Evolutionary conservation across 2,113 vertebrate species (phyloP), one percentile per base, ranked within the genome.

Genomic region (Periophthalmodon schlosseri): DNA sequence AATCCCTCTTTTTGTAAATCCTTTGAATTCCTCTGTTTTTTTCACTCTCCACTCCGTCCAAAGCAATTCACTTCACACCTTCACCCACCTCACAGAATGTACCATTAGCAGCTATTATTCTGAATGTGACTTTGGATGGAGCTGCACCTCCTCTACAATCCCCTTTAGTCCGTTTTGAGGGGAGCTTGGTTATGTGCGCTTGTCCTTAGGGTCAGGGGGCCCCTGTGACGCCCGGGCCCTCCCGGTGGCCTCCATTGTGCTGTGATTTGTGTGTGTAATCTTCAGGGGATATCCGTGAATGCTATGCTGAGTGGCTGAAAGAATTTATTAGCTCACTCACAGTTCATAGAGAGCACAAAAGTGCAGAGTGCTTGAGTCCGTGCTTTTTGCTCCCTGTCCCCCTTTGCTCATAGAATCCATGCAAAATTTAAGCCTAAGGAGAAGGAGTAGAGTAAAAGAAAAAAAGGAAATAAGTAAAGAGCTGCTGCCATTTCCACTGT

Each of bases 231-330:
- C 91, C 86, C 90, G 84, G 92, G 93, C 86, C 93, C 89, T 91
- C 94, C 93, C 93, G 93, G 92, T 73, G 73, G 92, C 92, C 94
- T 93, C 95, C 92, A 95, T 95, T 95, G 95, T 95, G 88, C 84
- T 90, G 94, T 97, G 96, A 96, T 97, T 97, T 97, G 95, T 97
- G 96, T 95, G 88, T 91, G 94, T 94, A 96, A 96, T 96, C 95
- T 98, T 94, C 90, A 89, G 91, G 91, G 93, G 94, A 95, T 95
- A 94, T 93, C 93, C 84, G 90, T 93, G 95, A 96, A 95, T 94
- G 94, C 94, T 95, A 92, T 85, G 94, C 94, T 91, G 95, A 97
- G 94, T 94, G 94, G 94, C 93, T 93, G 79, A 93, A 94, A 95
- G 94, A 95, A 96, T 98, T 97, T 96, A 98, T 95, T 95, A 96